Conservation (phyloP, 2,888 invertebrate genomes). For the Dolichopus griseipennis region DNA sequence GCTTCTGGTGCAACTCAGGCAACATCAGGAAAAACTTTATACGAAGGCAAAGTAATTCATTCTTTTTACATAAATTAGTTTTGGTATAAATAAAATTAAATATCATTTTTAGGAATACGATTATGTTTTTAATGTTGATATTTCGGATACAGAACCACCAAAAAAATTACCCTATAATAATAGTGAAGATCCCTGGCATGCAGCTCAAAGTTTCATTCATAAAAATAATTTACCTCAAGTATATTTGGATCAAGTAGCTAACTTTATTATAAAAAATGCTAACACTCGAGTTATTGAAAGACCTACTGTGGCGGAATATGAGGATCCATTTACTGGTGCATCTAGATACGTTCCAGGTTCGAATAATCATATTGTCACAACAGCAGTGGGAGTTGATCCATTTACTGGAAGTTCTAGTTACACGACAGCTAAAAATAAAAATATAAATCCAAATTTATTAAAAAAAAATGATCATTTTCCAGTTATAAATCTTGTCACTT, state of each 20-base stretch:
- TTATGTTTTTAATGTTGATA: conserved; percentile 91
- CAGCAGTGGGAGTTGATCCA: conserved; percentile 51
- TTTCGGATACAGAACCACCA: conserved; percentile 80
- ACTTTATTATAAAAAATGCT: conserved; percentile 82
- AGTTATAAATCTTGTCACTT: conserved; percentile 51
- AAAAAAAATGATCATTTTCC: conserved; percentile 38
- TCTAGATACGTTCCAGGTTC: conserved; percentile 57
- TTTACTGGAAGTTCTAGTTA: conserved; percentile 64
- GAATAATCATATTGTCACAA: conserved; percentile 26
- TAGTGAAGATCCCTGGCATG: conserved; percentile 84
- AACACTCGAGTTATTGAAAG: conserved; percentile 19
- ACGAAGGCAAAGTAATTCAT: conserved; percentile 58
- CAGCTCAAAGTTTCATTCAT: conserved; percentile 84
- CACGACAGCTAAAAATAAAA: conserved; percentile 46
- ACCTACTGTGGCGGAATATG: conserved; percentile 38
- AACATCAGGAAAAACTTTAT: conserved; percentile 63
- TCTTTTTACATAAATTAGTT: conserved; percentile 28
- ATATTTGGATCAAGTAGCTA: conserved; percentile 85
- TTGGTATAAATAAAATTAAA: not conserved
- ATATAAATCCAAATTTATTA: conserved; percentile 31
- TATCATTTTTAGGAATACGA: conserved; percentile 60
- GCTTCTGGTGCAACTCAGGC: conserved; percentile 56
- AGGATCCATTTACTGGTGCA: conserved; percentile 63
- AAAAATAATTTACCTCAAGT: conserved; percentile 73
- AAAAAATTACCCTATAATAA: conserved; percentile 86